A percentile compares a stretch with the other conserved stretches of the same genome.
These are phyloP conservation scores for Oligia fasciuncula DNA, from an alignment of 2,888 invertebrate genomes.

Conservation along the genomic window DNA sequence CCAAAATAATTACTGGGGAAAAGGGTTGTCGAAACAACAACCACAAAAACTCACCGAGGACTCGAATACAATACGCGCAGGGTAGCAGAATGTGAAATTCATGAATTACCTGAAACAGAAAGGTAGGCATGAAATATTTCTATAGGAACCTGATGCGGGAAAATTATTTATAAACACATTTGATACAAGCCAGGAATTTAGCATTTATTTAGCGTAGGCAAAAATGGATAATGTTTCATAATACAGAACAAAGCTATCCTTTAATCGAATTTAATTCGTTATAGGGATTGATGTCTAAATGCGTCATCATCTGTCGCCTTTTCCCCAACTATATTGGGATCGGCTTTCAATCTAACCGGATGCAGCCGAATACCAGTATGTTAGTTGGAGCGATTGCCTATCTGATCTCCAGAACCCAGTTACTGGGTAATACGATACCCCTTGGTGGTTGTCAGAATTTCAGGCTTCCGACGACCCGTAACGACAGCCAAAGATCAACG, in stretches of 20 bases:
- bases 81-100: constrained; percentile 55
- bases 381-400: no score
- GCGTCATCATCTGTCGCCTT: background rate
- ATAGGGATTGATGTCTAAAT: background rate
- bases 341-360: no score
- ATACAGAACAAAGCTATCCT: background rate
- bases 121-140: constrained; percentile 54
- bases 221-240: background rate
- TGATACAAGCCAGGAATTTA: constrained; percentile 19
- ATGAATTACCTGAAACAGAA: constrained; percentile 68
- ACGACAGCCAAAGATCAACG: background rate
- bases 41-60: constrained; percentile 65
- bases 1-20: constrained; percentile 32
- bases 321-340: background rate
- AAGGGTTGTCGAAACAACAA: constrained; percentile 49
- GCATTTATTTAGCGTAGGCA: constrained; percentile 16
- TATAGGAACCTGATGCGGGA: constrained; percentile 7
- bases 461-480: background rate
- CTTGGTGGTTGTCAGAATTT: background rate
- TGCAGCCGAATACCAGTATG: no score
- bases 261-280: background rate
- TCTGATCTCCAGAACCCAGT: no score
- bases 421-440: no score
- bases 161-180: constrained; percentile 25
- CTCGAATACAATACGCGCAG: constrained; percentile 32